Evolutionary conservation across 1,140 invertebrate species (phyloP).

Genomic region (Pemphigus obesinymphae): DNA sequence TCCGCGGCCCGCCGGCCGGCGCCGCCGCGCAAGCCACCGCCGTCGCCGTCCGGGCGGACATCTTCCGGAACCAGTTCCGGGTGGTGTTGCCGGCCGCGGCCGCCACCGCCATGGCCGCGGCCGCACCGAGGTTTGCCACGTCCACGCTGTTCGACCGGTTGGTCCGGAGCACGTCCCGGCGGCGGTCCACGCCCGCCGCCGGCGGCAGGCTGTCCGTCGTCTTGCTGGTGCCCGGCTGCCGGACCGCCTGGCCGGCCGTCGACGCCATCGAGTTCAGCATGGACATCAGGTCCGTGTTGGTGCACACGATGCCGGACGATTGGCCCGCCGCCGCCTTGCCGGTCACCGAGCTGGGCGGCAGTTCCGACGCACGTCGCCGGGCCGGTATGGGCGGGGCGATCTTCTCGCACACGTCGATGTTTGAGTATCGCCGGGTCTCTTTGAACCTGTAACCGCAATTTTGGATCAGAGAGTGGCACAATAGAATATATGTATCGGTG

Average conservation of each 20-base stretch:
- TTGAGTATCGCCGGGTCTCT: constrained; percentile 45
- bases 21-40: constrained; percentile 54
- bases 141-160: constrained; percentile 75
- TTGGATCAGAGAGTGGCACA: too few relatives aligned
- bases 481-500: too few relatives aligned
- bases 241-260: constrained; percentile 49
- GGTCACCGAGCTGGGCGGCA: constrained; percentile 29
- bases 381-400: constrained; percentile 52
- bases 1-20: constrained; percentile 61
- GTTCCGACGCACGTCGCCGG: constrained; percentile 45
- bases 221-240: constrained; percentile 46
- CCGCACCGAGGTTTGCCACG: constrained; percentile 63
- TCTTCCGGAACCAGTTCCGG: constrained; percentile 17
- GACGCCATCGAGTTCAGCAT: constrained; percentile 74
- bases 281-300: constrained; percentile 71
- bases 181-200: constrained; percentile 49
- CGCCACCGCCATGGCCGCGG: constrained; percentile 49
- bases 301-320: constrained; percentile 62
- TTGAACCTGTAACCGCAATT: background rate
- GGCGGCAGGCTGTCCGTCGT: constrained; percentile 46
- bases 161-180: constrained; percentile 57
- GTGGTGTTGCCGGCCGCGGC: background rate
- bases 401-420: constrained; percentile 43
- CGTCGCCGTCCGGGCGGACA: constrained; percentile 45
- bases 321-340: background rate